phyloP scores from a whole-genome alignment of 1,140 invertebrate genomes.

The Drosophila sturtevanti region DNA sequence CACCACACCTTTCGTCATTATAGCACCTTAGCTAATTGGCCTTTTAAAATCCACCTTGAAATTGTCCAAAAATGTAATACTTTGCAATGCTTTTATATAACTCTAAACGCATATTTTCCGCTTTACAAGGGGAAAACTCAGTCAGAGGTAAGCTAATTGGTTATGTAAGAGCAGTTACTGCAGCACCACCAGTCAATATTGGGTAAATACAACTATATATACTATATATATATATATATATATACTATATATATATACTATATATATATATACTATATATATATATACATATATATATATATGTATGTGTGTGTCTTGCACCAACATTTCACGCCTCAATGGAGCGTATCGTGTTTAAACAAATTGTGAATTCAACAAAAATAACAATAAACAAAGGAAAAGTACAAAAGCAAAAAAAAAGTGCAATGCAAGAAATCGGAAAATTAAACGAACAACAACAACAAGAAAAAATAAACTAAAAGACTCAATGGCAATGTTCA shows the following conservation, averaged over 20 bases:
- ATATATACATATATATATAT: constrained; percentile 13
- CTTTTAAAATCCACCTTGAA: constrained; percentile 49
- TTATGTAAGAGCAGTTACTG: constrained; percentile 53
- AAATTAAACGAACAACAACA: background rate
- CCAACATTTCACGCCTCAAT: constrained; percentile 69
- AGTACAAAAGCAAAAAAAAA: background rate
- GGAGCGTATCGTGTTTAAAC: constrained; percentile 60
- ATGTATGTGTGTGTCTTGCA: no score
- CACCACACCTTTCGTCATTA: background rate
- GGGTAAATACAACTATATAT: constrained; percentile 27
- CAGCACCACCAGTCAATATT: constrained; percentile 27
- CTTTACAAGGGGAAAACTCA: background rate
- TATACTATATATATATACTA: constrained; percentile 15
- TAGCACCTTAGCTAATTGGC: constrained; percentile 47
- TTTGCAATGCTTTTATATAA: constrained; percentile 1
- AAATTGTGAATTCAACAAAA: constrained; percentile 40
- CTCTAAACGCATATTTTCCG: background rate
- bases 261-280: constrained; percentile 32
- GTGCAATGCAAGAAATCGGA: constrained; percentile 2
- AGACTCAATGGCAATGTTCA: constrained; percentile 30
- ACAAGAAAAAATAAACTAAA: background rate
- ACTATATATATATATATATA: constrained; percentile 18
- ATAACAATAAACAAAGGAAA: constrained; percentile 18
- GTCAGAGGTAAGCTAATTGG: constrained; percentile 31
- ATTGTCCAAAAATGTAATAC: constrained; percentile 31